Base-by-base conservation (phyloP, 2,797 vertebrate genomes). In the Melopsittacus undulatus region DNA sequence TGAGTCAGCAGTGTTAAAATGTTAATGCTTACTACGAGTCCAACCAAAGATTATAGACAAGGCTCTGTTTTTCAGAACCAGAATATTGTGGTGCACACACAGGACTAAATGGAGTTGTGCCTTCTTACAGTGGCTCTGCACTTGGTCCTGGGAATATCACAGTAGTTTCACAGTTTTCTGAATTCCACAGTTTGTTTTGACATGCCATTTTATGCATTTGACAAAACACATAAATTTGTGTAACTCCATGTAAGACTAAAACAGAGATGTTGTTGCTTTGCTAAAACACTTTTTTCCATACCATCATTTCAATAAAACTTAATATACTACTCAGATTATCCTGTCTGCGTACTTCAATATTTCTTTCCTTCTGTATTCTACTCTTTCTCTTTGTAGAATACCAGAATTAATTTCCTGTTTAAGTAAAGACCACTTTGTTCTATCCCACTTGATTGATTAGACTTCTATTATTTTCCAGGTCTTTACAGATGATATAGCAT, bases 271-370 rank as follows among this genome's bases (percentile, higher is more conserved):
- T 13, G 10, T 66, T 88, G 69, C 66, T 92, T 91, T 86, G 64
- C n/a, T 70, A 54, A 70, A 87, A 69, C 17, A 42, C 11, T 5
- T 21, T 90, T 88, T 90, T 82, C 52, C 74, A 63, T 86, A 48
- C 63, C 66, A 24, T 73, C 3, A 42, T 93, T 97, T 88, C 89
- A 97, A 97, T 96, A 96, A 97, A 97, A 97, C 64, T 63, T 69
- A 90, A 67, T 66, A 29, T 34, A 45, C 30, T 82, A 62, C 30
- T 78, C 5, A 5, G 9, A 87, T 95, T 84, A 80, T 54, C 75
- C 93, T 92, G 10, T 83, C 87, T 77, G 27, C 54, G 29, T 57
- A 24, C 22, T 72, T 89, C 38, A 64, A 3, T 43, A 40, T 87
- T 84, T 61, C 26, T 78, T 90, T 85, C 6, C 12, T 45, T 69